Evolutionary conservation across 2,797 vertebrate species (phyloP).

Genomic region (Sebastes flavidus): DNA sequence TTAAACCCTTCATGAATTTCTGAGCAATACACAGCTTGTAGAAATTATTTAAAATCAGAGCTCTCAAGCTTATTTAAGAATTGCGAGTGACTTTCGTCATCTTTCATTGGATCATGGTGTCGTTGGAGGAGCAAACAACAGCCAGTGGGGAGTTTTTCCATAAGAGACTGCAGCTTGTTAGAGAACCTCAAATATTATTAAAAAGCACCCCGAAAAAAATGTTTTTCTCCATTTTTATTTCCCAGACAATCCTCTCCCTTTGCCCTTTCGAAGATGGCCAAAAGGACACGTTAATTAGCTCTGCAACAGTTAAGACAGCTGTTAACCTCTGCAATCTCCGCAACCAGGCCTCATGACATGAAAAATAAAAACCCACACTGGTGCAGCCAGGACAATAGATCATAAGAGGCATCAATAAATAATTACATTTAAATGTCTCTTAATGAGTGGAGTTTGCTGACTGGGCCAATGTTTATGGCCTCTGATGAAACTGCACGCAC

Average conservation of each 20-base stretch:
- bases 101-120: not conserved
- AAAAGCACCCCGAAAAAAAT: not conserved
- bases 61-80: not conserved
- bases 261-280: slow-evolving; percentile 13
- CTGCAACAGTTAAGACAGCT: slow-evolving; percentile 68
- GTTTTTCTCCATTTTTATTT: slow-evolving; percentile 6
- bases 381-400: slow-evolving; percentile 78
- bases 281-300: slow-evolving; percentile 59
- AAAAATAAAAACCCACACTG: slow-evolving; percentile 72
- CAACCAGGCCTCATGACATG: slow-evolving; percentile 48
- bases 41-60: not conserved
- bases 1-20: slow-evolving; percentile 48
- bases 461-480: slow-evolving; percentile 75
- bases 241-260: not conserved
- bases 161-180: not conserved
- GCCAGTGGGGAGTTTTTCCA: not conserved
- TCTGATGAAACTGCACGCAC: slow-evolving; percentile 79
- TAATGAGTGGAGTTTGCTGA: slow-evolving; percentile 87
- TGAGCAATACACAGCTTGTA: not conserved
- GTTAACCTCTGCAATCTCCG: slow-evolving; percentile 72
- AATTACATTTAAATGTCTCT: slow-evolving; percentile 86
- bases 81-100: not conserved
- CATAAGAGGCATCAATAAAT: slow-evolving; percentile 86
- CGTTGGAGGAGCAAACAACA: not conserved
- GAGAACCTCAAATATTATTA: not conserved